phyloP scores from a whole-genome alignment of 2,797 vertebrate genomes.

The Rhodeus uyekii region DNA sequence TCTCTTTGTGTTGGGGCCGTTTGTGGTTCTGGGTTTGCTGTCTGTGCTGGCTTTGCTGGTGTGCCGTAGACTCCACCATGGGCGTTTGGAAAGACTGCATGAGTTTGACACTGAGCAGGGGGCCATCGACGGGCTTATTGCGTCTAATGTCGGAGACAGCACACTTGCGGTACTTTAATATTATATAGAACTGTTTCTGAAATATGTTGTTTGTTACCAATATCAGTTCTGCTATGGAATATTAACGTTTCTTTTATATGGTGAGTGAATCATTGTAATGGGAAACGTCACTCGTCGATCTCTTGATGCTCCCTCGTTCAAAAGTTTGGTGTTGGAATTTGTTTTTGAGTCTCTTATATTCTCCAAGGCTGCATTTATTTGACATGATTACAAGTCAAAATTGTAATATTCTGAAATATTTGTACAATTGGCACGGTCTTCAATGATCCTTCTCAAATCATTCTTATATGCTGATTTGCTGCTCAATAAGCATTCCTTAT shows the following conservation, averaged over 20 bases:
- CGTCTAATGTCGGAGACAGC: slow-evolving; percentile 80
- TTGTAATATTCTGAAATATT: not conserved
- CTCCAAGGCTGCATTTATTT: not conserved
- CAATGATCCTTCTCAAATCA: not conserved
- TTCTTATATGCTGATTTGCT: not conserved
- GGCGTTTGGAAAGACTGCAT: slow-evolving; percentile 73
- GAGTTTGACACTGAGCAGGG: slow-evolving; percentile 78
- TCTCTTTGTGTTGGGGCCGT: slow-evolving; percentile 72
- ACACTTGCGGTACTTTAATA: slow-evolving; percentile 74
- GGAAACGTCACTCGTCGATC: not conserved
- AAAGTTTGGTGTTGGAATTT: not conserved
- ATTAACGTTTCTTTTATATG: not conserved
- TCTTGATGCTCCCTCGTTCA: not conserved
- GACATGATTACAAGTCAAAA: not conserved
- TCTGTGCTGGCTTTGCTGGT: slow-evolving; percentile 68
- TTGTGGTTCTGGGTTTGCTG: slow-evolving; percentile 73
- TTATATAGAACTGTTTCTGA: not conserved
- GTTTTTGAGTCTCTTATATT: not conserved
- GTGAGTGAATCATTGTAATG: not conserved
- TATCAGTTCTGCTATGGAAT: not conserved
- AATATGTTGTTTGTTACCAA: not conserved
- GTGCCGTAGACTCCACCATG: slow-evolving; percentile 76
- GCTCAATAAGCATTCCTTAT: not conserved
- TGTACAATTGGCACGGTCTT: not conserved
- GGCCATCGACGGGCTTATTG: slow-evolving; percentile 79